Evolutionary conservation across 2,888 invertebrate species (phyloP).

Genomic region (Epirrita christyi): DNA sequence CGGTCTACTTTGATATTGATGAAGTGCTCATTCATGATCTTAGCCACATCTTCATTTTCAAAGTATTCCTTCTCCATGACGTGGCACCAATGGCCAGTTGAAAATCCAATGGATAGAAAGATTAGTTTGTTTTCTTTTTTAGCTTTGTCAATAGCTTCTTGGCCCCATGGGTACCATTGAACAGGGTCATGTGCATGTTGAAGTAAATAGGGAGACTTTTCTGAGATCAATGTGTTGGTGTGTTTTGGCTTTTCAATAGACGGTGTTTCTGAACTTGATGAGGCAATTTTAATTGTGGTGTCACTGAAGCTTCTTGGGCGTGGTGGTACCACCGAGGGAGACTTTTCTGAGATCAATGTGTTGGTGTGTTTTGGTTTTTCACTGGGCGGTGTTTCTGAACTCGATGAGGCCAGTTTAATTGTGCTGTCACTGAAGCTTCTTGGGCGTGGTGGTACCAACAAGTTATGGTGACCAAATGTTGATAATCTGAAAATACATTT

Average conservation of each 20-base stretch:
- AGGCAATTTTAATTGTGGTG: conserved; percentile 70
- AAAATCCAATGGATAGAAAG: conserved; percentile 97
- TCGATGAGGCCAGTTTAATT: conserved; percentile 67
- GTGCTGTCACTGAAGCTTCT: conserved; percentile 71
- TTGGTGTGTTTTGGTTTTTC: conserved; percentile 84
- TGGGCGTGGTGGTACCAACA: conserved; percentile 51
- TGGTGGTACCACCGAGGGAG: conserved; percentile 86
- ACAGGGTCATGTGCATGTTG: conserved; percentile 98
- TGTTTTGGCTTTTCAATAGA: conserved; percentile 63
- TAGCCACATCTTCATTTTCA: conserved; percentile 92
- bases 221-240: conserved; percentile 89
- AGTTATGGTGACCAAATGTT: conserved; percentile 57
- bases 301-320: conserved; percentile 68
- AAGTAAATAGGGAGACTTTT: conserved; percentile 96
- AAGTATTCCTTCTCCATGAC: conserved; percentile 99
- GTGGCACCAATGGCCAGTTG: conserved; percentile 99
- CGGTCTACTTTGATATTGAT: conserved; percentile 96
- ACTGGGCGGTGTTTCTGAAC: conserved; percentile 48
- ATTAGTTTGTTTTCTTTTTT: conserved; percentile 93
- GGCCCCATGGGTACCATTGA: conserved; percentile 97
- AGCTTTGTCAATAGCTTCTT: conserved; percentile 95
- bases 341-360: conserved; percentile 91
- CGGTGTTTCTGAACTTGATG: conserved; percentile 54
- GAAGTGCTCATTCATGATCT: conserved; percentile 94
- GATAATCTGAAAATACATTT: conserved; percentile 57